These are phyloP conservation scores for Pelosia muscerda DNA, from an alignment of 2,888 invertebrate genomes.

Conservation along the genomic window DNA sequence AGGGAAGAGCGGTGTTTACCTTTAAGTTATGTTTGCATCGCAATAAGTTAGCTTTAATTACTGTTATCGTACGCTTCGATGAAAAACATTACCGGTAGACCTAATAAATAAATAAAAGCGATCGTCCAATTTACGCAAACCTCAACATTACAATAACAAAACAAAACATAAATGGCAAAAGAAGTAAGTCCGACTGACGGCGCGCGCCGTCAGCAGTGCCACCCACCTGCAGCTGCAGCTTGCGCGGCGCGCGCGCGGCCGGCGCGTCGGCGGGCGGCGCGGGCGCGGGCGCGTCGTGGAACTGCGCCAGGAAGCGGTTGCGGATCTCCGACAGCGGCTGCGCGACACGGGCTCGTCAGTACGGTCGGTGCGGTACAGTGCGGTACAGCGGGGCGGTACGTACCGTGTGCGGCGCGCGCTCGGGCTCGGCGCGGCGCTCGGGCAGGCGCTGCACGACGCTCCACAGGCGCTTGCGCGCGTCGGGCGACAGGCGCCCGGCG, in stretches of 20 bases:
- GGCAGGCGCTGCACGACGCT: constrained; percentile 73
- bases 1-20: no score
- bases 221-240: constrained; percentile 67
- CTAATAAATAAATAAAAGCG: no score
- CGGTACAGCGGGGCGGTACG: constrained; percentile 42
- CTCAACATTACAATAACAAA: no score
- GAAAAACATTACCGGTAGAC: no score
- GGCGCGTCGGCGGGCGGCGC: constrained; percentile 56
- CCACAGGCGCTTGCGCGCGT: constrained; percentile 77
- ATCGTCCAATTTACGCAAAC: no score
- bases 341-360: constrained; percentile 1
- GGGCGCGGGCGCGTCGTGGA: constrained; percentile 65
- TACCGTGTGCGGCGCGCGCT: neutral
- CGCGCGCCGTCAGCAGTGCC: neutral
- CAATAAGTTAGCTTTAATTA: no score
- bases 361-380: constrained; percentile 1
- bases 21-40: no score
- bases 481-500: constrained; percentile 71
- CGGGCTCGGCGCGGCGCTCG: constrained; percentile 32
- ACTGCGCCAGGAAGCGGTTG: constrained; percentile 78
- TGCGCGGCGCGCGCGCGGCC: constrained; percentile 59
- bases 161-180: no score
- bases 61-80: no score
- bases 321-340: constrained; percentile 87
- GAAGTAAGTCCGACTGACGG: no score